Evolutionary conservation across 2,113 vertebrate genomes (phyloP).

Genomic region (Cephalopholis sonnerati): DNA sequence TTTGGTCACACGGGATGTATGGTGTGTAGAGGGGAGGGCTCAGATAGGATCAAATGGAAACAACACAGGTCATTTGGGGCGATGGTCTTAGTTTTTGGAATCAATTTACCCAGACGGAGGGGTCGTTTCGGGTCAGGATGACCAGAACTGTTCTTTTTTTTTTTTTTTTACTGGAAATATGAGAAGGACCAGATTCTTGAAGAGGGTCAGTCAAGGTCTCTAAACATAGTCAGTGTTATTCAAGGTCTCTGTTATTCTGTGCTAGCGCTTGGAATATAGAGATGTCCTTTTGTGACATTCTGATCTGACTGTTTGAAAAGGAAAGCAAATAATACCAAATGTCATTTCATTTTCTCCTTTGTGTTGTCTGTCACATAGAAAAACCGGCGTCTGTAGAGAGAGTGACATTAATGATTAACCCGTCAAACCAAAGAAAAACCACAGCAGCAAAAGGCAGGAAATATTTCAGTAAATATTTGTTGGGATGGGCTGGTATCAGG

Average conservation of each 20-base stretch:
- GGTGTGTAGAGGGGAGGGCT: neutral
- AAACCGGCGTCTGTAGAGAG: neutral
- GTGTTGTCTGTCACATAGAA: conserved; percentile 14
- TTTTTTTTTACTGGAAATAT: conserved; percentile 33
- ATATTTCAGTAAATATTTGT: neutral
- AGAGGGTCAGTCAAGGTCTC: conserved; percentile 41
- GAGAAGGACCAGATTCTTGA: conserved; percentile 38
- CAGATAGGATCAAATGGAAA: conserved; percentile 46
- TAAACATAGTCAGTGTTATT: conserved; percentile 41
- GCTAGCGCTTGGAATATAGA: conserved; percentile 25
- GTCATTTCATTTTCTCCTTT: conserved; percentile 36
- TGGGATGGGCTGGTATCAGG: neutral
- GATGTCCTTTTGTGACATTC: conserved; percentile 45
- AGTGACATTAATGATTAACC: conserved; percentile 6
- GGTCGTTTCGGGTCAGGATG: conserved; percentile 36
- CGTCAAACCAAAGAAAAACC: neutral
- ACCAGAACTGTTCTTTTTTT: conserved; percentile 35
- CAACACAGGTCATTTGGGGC: conserved; percentile 7
- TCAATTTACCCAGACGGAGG: conserved; percentile 23
- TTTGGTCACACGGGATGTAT: neutral
- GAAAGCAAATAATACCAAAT: conserved; percentile 54
- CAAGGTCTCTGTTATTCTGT: conserved; percentile 31
- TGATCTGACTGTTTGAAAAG: conserved; percentile 26
- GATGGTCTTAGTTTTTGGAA: conserved; percentile 14
- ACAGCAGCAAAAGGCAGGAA: conserved; percentile 1